Percentiles rank a stretch among this genome's conserved stretches.
phyloP scores from a whole-genome alignment of 2,113 vertebrate genomes.

The Aplodontia rufa region DNA sequence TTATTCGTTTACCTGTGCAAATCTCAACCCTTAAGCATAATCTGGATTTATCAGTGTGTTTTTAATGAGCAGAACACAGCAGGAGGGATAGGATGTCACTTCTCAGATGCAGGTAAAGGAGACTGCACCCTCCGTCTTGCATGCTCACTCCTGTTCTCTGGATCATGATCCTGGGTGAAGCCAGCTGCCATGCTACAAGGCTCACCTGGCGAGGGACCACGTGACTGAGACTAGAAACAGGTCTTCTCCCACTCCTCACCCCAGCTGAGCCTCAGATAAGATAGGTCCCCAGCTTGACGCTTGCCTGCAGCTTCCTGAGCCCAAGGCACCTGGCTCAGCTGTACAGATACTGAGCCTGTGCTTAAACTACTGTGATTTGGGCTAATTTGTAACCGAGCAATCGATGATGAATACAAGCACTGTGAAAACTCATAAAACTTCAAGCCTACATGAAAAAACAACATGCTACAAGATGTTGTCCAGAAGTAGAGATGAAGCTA shows the following conservation, averaged over 20 bases:
- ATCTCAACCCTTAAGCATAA: neutral
- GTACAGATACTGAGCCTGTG: neutral
- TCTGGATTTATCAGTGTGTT: neutral
- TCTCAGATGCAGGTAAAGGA: neutral
- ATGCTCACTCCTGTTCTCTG: neutral
- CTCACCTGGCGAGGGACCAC: neutral
- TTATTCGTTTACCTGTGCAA: neutral
- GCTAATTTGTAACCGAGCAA: neutral
- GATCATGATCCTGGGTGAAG: neutral
- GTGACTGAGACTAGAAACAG: neutral
- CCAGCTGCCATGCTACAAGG: neutral
- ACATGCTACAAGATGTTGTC: neutral
- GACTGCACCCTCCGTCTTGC: neutral
- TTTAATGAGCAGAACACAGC: neutral
- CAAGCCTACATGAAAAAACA: neutral
- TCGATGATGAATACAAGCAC: neutral
- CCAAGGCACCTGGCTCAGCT: neutral
- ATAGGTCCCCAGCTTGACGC: neutral
- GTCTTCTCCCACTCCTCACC: neutral
- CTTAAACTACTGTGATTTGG: neutral
- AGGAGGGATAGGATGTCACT: neutral
- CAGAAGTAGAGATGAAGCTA: neutral
- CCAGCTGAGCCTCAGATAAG: neutral
- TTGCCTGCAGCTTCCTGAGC: neutral
- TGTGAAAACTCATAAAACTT: neutral